Base-by-base conservation (phyloP, 23 tunicate species). In the Trididemnum nubilum region DNA sequence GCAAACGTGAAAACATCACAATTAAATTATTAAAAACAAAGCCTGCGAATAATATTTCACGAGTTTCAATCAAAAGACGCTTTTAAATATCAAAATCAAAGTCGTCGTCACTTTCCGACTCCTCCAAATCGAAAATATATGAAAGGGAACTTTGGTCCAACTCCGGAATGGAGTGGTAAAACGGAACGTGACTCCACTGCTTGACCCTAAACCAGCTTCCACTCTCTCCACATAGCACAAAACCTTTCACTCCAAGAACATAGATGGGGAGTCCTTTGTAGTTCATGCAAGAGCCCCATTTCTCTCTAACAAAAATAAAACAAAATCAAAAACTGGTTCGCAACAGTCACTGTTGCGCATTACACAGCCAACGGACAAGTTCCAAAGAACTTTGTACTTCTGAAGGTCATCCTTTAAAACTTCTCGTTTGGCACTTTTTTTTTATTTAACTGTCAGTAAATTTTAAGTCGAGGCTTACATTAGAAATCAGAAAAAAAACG, bases 171-270 rank as follows among this genome's bases (percentile, higher is more conserved):
- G 7, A 32, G 37, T 12, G 2, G 33, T 67, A 67, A 33, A 86
- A 86, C 21, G 70, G 72, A 40, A 82, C 78, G 30, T 82, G 19
- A 22, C 69, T 70, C 86, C 86, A 82, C 64, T 82, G 33, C 65
- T 82, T 71, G 38, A 30, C 25, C 1, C 33, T 35, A 22, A 34
- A 29, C 18, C 78, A 27, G 0, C 18, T 5, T 29, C 51, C 86
- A 7, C 24, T 33, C 2, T 33, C 30, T 66, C 54, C 51, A 23
- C 34, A 36, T 30, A 82, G 27, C 3, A 82, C 24, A 28, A 82
- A 31, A 7, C 34, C 7, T 2, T 35, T 33, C 21, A 82, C 34
- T 71, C 71, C 71, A 28, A 71, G 67, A 51, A 82, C 86, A 21
- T 40, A 70, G 38, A 71, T 33, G 2, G 86, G 60, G 31, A 52